Evolutionary conservation across 37 sponge, comb jelly and placozoan genomes (phyloP).

Genomic region (Amphimedon queenslandica): DNA sequence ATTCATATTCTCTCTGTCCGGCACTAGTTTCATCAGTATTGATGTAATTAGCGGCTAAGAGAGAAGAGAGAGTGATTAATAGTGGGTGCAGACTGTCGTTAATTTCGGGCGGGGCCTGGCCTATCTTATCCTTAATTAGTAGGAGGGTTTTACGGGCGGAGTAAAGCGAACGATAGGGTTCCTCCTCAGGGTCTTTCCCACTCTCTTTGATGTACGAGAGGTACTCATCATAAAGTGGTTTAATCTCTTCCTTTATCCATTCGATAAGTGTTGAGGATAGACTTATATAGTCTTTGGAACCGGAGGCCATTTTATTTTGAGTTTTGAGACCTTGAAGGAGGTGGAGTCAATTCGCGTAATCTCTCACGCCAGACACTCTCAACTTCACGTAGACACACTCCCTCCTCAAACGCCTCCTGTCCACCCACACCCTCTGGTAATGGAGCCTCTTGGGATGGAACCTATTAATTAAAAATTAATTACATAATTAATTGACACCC

Average conservation of each 20-base stretch:
- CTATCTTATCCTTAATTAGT: constrained; percentile 21
- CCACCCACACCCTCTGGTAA: too few relatives aligned
- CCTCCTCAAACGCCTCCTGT: too few relatives aligned
- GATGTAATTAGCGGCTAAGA: constrained; percentile 72
- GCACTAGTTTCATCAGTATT: constrained; percentile 45
- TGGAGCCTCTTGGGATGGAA: too few relatives aligned
- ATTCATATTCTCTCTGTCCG: constrained; percentile 34
- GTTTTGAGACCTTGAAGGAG: background rate
- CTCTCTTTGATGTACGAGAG: too few relatives aligned
- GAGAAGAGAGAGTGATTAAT: constrained; percentile 14
- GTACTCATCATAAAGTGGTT: constrained; percentile 8
- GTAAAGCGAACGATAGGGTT: constrained; percentile 64
- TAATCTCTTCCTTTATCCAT: too few relatives aligned
- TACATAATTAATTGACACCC: too few relatives aligned
- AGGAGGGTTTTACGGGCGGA: constrained; percentile 36
- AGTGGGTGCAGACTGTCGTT: constrained; percentile 23
- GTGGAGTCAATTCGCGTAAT: background rate
- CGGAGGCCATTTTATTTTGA: too few relatives aligned
- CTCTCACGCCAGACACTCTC: too few relatives aligned
- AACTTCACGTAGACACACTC: too few relatives aligned
- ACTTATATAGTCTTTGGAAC: too few relatives aligned
- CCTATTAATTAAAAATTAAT: too few relatives aligned
- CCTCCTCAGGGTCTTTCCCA: constrained; percentile 48
- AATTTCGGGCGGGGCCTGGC: constrained; percentile 1
- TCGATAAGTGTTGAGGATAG: too few relatives aligned